Conservation (phyloP, 2,113 vertebrate genomes). For the Lathamus discolor region DNA sequence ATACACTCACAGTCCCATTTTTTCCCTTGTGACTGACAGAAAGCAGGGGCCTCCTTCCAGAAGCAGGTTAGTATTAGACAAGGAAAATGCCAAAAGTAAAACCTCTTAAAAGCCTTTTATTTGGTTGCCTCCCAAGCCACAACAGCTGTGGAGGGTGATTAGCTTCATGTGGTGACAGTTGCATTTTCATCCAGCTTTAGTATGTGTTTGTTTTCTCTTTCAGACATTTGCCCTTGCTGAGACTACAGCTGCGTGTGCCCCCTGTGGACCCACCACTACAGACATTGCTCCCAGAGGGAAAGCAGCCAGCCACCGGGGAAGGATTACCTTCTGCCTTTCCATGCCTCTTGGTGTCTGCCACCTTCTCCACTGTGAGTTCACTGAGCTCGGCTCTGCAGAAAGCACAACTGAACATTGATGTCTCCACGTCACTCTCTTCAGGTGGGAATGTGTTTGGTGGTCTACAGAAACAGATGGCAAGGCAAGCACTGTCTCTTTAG, state of each 20-base stretch:
- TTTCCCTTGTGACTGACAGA: not conserved
- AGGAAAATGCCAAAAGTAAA: not conserved
- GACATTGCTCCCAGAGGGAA: not conserved
- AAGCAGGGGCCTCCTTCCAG: not conserved
- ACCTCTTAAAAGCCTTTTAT: not conserved
- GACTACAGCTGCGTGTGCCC: not conserved
- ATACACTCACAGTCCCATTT: not conserved
- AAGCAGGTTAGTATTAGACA: not conserved
- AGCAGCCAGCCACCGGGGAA: not conserved
- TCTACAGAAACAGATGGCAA: fast-evolving
- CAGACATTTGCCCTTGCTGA: slow-evolving; percentile 17
- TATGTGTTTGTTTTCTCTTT: not conserved
- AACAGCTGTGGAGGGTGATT: slow-evolving; percentile 56
- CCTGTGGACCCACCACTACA: not conserved
- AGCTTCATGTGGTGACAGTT: slow-evolving; percentile 1
- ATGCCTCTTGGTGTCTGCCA: not conserved
- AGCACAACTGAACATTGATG: fast-evolving
- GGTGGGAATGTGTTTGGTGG: not conserved
- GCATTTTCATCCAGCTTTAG: slow-evolving; percentile 26
- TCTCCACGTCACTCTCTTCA: fast-evolving
- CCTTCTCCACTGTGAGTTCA: not conserved
- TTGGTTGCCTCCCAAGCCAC: slow-evolving; percentile 29
- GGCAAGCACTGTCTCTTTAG: not conserved
- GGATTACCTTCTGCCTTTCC: not conserved
- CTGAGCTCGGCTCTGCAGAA: not conserved